Base-by-base conservation (phyloP, 92 coral and sea anemone genomes). In the Hydrozoanthus gracilis region DNA sequence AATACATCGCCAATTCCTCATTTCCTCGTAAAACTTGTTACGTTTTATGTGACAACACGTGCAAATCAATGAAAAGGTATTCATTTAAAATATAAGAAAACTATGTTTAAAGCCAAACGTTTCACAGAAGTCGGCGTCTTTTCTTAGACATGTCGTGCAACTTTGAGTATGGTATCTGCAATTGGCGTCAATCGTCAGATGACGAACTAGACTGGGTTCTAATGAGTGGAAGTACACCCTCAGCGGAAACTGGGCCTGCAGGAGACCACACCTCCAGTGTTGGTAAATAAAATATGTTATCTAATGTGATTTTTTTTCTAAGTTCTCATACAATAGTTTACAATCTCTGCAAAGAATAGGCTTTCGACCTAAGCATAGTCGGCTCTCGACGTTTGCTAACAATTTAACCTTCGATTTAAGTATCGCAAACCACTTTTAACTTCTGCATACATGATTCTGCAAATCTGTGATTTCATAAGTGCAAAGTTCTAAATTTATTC, bases 211-310 rank as follows among this genome's bases (percentile, higher is more conserved):
- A 73, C 4, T 73, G 78, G 78, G 9, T 45, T 73, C 9, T 73
- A 15, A 73, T 73, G 44, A 73, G 78, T 49, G 78, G 78, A 49
- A 73, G 61, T 39, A 73, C 78, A 4, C 78, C 78, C 8, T 46
- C 78, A 10, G 58, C 78, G 13, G 56, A 73, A 4, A 73, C 78
- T 49, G 78, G 78, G 14, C 78, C 78, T 18, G n/a, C 56, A 5
- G 78, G 78, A 2, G 78, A 73, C 51, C 78, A 73, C 17, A 73
- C 78, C n/a, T 48, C 78, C 6, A 73, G 78, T 73, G 39, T 50
- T 7, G 78, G 78, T 73, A 73, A 52, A 52, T 12, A 52, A 52
- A 8, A 52, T 52, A 52, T 52, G 12, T 52, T 52, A 52, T 1
- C 0, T 1, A 7, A 7, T 52, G 8, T 52, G 12, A 52, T 8